A percentile compares a stretch with the other conserved stretches of the same genome.
phyloP scores from a whole-genome alignment of 2,113 vertebrate genomes.

The Clarias batrachus region DNA sequence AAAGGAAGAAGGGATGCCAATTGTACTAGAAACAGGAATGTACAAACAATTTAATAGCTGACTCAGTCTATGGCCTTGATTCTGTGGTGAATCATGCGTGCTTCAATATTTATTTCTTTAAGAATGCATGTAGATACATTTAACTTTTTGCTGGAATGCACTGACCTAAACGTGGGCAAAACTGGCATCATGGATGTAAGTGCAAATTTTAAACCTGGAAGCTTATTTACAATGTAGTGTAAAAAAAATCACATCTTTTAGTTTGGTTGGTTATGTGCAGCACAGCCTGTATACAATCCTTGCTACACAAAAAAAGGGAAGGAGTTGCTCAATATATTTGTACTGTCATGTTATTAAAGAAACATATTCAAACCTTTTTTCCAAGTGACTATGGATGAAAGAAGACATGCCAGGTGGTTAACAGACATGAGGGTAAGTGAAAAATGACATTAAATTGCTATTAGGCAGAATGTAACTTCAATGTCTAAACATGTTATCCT shows the following conservation, averaged over 20 bases:
- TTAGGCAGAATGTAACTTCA: conserved; percentile 28
- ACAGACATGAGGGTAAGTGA: conserved; percentile 33
- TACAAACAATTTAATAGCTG: no score
- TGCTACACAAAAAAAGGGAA: neutral
- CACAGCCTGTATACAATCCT: neutral
- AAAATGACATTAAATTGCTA: conserved; percentile 20
- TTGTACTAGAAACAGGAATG: no score
- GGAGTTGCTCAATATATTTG: neutral
- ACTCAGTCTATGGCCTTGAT: neutral
- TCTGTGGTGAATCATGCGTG: no score
- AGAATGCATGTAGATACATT: no score
- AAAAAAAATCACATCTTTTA: neutral
- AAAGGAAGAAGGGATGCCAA: no score
- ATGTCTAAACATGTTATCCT: conserved; percentile 42
- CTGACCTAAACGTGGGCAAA: no score
- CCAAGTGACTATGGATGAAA: conserved; percentile 49
- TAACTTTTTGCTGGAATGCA: no score
- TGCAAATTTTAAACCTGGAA: conserved; percentile 40
- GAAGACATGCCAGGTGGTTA: conserved; percentile 57
- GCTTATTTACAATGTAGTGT: neutral
- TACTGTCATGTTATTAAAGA: neutral
- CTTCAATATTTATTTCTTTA: no score
- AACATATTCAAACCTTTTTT: neutral
- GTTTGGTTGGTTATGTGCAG: neutral
- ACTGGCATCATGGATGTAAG: no score